Conservation (phyloP, 2,888 invertebrate species). For the Baronia brevicornis region DNA sequence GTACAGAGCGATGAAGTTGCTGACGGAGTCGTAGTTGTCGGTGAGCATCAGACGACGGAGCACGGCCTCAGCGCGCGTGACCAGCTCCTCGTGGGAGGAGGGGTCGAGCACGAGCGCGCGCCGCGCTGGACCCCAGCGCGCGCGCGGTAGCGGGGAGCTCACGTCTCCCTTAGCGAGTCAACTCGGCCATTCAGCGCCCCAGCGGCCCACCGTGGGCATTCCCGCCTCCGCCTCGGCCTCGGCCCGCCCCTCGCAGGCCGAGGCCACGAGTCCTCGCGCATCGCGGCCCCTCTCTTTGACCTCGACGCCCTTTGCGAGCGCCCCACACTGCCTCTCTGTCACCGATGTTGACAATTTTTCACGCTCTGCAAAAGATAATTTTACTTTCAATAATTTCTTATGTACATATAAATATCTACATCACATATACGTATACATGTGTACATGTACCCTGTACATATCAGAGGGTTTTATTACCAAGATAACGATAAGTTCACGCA, state of each 20-base stretch:
- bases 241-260: conserved; percentile 42
- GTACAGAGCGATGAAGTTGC: conserved; percentile 84
- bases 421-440: no score
- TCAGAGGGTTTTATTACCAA: no score
- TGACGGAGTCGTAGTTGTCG: conserved; percentile 92
- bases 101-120: conserved; percentile 38
- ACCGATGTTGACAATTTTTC: conserved; percentile 80
- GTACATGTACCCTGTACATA: no score
- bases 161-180: conserved; percentile 86
- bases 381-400: conserved; percentile 10
- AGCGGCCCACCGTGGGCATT: conserved; percentile 89
- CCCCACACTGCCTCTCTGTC: conserved; percentile 79
- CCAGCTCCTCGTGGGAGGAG: conserved; percentile 85
- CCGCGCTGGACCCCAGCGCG: conserved; percentile 54
- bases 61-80: conserved; percentile 84
- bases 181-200: conserved; percentile 98
- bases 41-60: conserved; percentile 87
- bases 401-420: no score
- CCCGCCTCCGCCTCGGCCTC: conserved; percentile 70
- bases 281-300: conserved; percentile 45
- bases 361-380: conserved; percentile 77
- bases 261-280: conserved; percentile 57
- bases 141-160: conserved; percentile 36
- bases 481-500: no score
- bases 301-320: conserved; percentile 75